Percentiles rank a stretch among this genome's conserved stretches.
These are phyloP conservation scores for Andinoacara biseriatus DNA, from an alignment of 2,113 vertebrate species.

Conservation along the genomic window DNA sequence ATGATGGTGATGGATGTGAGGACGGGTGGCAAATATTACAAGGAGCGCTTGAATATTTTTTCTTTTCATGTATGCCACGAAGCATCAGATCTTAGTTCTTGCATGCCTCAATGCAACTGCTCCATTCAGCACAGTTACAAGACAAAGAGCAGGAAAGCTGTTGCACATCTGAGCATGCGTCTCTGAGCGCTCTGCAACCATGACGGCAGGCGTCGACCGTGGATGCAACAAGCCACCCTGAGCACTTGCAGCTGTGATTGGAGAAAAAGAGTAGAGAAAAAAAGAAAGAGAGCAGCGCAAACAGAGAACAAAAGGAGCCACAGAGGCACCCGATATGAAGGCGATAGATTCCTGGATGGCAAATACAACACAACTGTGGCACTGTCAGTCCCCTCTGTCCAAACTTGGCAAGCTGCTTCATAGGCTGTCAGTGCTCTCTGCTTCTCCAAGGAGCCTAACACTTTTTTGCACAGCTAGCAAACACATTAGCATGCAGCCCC, in stretches of 20 bases:
- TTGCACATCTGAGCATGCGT: conserved; percentile 69
- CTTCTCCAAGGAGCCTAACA: conserved; percentile 57
- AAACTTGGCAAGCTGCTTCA: conserved; percentile 67
- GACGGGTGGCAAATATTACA: neutral
- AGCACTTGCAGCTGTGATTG: conserved; percentile 33
- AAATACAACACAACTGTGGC: conserved; percentile 49
- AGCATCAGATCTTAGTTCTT: conserved; percentile 11
- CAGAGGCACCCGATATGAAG: conserved; percentile 29
- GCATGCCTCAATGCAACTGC: conserved; percentile 39
- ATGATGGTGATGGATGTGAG: neutral
- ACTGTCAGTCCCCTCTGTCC: conserved; percentile 56
- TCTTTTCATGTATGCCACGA: neutral
- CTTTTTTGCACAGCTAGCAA: conserved; percentile 67
- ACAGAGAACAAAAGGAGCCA: conserved; percentile 75
- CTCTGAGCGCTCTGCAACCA: conserved; percentile 24
- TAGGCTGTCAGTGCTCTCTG: conserved; percentile 64
- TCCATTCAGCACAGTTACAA: conserved; percentile 41
- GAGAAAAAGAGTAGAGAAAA: conserved; percentile 32
- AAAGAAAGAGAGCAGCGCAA: conserved; percentile 27
- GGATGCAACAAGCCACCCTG: conserved; percentile 55
- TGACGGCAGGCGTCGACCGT: conserved; percentile 56
- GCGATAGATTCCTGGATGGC: conserved; percentile 10
- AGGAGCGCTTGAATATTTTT: neutral
- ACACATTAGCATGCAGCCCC: conserved; percentile 74
- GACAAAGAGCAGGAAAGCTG: conserved; percentile 74